A percentile compares a stretch with the other conserved stretches of the same genome.
Conservation (phyloP, 2,113 vertebrate species). For the Charadrius vociferus region DNA sequence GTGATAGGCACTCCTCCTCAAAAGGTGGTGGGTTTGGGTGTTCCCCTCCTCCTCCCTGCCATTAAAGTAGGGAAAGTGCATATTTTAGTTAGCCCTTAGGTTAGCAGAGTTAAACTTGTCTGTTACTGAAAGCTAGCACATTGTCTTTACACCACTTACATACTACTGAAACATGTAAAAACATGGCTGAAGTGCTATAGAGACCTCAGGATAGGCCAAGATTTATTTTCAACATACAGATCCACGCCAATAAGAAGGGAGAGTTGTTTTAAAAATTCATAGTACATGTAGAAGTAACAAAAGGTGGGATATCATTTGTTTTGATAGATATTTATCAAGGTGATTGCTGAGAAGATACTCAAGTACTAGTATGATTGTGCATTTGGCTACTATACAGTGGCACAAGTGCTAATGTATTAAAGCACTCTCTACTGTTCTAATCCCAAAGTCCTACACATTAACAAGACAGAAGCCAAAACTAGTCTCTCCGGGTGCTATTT, state of each 20-base stretch:
- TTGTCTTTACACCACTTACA: background rate
- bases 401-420: background rate
- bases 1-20: background rate
- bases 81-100: background rate
- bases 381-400: background rate
- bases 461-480: background rate
- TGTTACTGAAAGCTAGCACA: background rate
- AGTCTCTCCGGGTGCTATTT: background rate
- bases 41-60: background rate
- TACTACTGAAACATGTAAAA: background rate
- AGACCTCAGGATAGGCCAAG: background rate
- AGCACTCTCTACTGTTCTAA: background rate
- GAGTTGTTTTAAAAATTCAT: background rate
- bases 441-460: background rate
- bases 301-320: background rate
- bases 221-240: background rate
- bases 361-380: background rate
- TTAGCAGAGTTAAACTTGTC: background rate
- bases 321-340: background rate
- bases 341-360: background rate
- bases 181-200: background rate
- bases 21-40: background rate
- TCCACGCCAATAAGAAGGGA: background rate
- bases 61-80: background rate
- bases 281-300: background rate